Evolutionary conservation across 2,797 vertebrate species (phyloP).

Genomic region (Xenops minutus): DNA sequence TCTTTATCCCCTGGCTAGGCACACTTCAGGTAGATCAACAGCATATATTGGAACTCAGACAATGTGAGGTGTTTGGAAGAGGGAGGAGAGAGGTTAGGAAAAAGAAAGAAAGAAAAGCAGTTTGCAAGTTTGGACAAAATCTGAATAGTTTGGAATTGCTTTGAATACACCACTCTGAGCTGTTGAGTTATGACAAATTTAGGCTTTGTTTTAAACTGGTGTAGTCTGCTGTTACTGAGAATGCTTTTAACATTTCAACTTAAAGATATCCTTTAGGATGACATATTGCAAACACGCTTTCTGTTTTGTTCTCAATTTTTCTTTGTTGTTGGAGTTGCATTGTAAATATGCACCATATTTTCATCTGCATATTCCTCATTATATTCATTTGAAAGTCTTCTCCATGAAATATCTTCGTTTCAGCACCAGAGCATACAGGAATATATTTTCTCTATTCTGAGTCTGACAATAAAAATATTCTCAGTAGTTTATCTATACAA

Average conservation of each 20-base stretch:
- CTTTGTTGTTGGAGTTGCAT: conserved; percentile 50
- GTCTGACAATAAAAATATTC: not conserved
- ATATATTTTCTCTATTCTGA: not conserved
- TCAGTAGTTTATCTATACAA: not conserved
- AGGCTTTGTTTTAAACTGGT: conserved; percentile 42
- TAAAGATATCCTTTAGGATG: conserved; percentile 13
- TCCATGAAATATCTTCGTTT: not conserved
- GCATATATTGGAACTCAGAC: not conserved
- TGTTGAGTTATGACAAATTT: conserved; percentile 47
- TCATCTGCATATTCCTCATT: not conserved
- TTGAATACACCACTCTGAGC: not conserved
- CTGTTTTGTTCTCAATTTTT: conserved; percentile 62
- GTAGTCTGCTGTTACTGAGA: conserved; percentile 21
- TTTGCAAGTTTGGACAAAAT: conserved; percentile 8
- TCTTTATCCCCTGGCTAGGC: not conserved
- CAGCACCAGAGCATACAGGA: not conserved
- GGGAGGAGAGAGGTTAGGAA: not conserved
- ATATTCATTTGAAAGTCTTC: not conserved
- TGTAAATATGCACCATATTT: conserved; percentile 15
- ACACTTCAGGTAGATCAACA: not conserved
- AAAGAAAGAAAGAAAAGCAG: not conserved
- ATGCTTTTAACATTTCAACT: conserved; percentile 8
- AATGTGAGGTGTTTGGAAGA: not conserved
- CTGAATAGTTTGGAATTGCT: not conserved
- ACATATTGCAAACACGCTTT: conserved; percentile 20